Conservation (phyloP, 2,113 vertebrate genomes). For the Leiothrix lutea region DNA sequence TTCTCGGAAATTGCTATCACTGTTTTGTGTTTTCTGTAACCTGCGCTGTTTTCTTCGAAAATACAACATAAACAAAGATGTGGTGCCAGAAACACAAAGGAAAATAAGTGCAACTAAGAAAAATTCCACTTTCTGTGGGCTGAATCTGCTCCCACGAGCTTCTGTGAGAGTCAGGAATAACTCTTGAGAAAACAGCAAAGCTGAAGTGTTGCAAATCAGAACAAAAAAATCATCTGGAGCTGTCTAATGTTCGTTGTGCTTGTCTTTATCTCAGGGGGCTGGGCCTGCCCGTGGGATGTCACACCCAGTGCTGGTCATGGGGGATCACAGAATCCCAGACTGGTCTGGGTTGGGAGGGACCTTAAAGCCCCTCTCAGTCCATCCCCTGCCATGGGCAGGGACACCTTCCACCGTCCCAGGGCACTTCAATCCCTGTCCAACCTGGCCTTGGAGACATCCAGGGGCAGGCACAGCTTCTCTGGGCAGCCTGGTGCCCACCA, state of each 20-base stretch:
- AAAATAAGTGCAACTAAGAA: slow-evolving; percentile 8
- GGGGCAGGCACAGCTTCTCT: background rate
- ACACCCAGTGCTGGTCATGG: background rate
- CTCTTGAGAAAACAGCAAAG: background rate
- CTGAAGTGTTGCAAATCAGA: background rate
- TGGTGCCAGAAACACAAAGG: slow-evolving; percentile 22
- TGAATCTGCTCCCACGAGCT: slow-evolving; percentile 20
- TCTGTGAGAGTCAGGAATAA: background rate
- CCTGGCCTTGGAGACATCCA: background rate
- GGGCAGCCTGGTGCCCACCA: background rate
- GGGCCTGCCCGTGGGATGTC: background rate
- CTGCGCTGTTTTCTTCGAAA: background rate
- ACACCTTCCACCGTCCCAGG: background rate
- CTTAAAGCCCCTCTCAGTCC: background rate
- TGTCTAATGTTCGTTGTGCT: background rate
- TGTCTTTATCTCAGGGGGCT: background rate
- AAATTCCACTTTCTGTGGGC: slow-evolving; percentile 33
- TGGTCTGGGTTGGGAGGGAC: background rate
- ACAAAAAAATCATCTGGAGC: background rate
- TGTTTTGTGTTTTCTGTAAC: background rate
- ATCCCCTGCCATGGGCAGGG: background rate
- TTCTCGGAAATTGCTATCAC: background rate
- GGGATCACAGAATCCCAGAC: background rate
- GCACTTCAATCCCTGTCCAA: accelerated
- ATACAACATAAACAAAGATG: slow-evolving; percentile 38